Evolutionary conservation across 2,888 invertebrate genomes (phyloP), one percentile per base, ranked within the genome.

Genomic region (Choristoneura rosaceana): DNA sequence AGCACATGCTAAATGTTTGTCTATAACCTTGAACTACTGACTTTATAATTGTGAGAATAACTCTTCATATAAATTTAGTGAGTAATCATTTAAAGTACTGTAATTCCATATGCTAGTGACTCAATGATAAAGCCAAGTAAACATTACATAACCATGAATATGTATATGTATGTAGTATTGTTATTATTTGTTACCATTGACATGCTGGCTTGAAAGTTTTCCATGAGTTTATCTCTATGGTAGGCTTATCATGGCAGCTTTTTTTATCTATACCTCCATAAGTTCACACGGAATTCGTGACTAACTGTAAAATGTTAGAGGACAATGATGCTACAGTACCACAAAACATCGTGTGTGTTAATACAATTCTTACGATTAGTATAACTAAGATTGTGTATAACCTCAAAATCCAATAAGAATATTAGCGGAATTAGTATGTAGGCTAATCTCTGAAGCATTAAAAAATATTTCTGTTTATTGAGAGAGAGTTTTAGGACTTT

Each of bases 221-320:
- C 73, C 73, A 73, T 69, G 17, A 59, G 15, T 68, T 68, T 69
- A 73, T 73, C 73, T 73, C 73, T 73, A 64, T 68, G 64, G 69
- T 68, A 9, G 10, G n/a, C 43, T 69, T 64, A 73, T 73, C 64
- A 69, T 50, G 64, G 41, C 33, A 25, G 33, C 50, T 50, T 63
- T 70, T 62, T 50, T 5, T 45, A 66, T 66, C 17, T 5, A 38
- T 25, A 61, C 4, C 9, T 33, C 25, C n/a, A 14, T 62, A 25
- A 7, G 62, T 14, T 25, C 17, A 61, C 4, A 61, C 5, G 14
- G 25, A 10, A 4, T 25, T 1, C 25, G 25, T 12, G 12, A 3
- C 55, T 25, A 25, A 55, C 10, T 25, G 15, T 12, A 25, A 8
- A n/a, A 55, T 8, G 25, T 25, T 4, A 25, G 25, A 25, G 12